Conservation (phyloP, 2,888 invertebrate species). For the Sipha maydis region DNA sequence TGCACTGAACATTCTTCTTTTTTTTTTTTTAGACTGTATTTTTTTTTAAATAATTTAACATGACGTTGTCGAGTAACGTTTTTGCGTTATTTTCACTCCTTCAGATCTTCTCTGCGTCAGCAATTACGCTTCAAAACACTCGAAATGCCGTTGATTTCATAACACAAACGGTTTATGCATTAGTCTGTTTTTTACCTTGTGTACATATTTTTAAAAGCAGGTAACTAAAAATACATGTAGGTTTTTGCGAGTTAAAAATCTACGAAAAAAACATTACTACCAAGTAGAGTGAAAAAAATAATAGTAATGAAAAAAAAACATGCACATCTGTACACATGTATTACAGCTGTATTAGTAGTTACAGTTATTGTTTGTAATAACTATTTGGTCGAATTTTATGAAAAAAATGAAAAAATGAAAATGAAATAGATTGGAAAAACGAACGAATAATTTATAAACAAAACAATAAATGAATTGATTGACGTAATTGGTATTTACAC, state of each 20-base stretch:
- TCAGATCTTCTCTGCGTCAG: not conserved
- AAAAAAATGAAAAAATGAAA: not conserved
- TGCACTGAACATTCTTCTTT: too few relatives aligned
- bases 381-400: not conserved
- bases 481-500: not conserved
- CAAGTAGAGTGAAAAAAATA: too few relatives aligned
- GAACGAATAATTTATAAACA: not conserved
- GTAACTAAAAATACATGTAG: slow-evolving; percentile 10
- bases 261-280: not conserved
- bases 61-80: not conserved
- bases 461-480: not conserved
- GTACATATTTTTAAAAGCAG: not conserved
- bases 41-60: too few relatives aligned
- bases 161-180: slow-evolving; percentile 13
- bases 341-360: slow-evolving; percentile 10
- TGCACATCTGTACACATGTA: not conserved
- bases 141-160: slow-evolving; percentile 33
- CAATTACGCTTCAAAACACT: slow-evolving; percentile 4
- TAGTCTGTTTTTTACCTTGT: not conserved
- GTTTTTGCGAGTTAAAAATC: not conserved
- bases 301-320: not conserved
- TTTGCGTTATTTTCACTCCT: not conserved
- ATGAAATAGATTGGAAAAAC: not conserved
- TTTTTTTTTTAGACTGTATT: too few relatives aligned
- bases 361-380: not conserved